Percentiles rank a stretch among this genome's conserved stretches.
phyloP scores from a whole-genome alignment of 2,113 vertebrate species.

The Cephalopholis sonnerati region DNA sequence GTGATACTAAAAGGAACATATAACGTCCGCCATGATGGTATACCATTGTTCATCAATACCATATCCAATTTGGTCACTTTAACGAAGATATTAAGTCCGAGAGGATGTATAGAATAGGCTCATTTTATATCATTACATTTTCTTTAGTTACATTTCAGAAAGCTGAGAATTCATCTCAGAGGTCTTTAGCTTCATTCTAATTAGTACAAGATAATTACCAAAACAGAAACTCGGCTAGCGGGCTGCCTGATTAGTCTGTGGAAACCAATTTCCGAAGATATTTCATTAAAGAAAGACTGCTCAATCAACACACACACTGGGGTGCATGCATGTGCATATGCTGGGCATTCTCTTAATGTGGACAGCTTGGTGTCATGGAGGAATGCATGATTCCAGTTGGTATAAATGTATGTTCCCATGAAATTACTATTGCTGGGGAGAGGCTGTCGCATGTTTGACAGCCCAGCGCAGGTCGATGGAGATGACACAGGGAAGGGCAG shows the following conservation, averaged over 20 bases:
- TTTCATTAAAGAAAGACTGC: conserved; percentile 77
- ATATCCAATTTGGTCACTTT: conserved; percentile 44
- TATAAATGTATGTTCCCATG: conserved; percentile 64
- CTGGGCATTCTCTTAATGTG: conserved; percentile 36
- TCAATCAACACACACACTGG: conserved; percentile 69
- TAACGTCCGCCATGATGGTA: conserved; percentile 9
- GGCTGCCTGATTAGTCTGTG: conserved; percentile 80
- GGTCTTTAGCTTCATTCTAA: conserved; percentile 85
- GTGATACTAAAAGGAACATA: background rate
- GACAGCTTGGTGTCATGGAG: conserved; percentile 49
- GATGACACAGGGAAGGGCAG: conserved; percentile 64
- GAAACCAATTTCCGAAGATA: conserved; percentile 81
- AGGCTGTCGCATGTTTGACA: conserved; percentile 61
- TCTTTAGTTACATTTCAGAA: conserved; percentile 86
- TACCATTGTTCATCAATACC: conserved; percentile 11
- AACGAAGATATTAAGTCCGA: conserved; percentile 54
- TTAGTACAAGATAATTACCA: conserved; percentile 86
- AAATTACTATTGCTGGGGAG: conserved; percentile 58
- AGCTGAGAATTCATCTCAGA: conserved; percentile 83
- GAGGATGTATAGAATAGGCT: conserved; percentile 61
- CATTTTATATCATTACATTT: conserved; percentile 75
- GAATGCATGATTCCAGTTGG: conserved; percentile 36
- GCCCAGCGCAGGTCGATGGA: conserved; percentile 43
- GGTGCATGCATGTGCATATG: conserved; percentile 26
- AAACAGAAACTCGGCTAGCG: conserved; percentile 80